These are phyloP conservation scores for Tetrapedia diversipes DNA, from an alignment of 2,888 invertebrate genomes.

Conservation along the genomic window DNA sequence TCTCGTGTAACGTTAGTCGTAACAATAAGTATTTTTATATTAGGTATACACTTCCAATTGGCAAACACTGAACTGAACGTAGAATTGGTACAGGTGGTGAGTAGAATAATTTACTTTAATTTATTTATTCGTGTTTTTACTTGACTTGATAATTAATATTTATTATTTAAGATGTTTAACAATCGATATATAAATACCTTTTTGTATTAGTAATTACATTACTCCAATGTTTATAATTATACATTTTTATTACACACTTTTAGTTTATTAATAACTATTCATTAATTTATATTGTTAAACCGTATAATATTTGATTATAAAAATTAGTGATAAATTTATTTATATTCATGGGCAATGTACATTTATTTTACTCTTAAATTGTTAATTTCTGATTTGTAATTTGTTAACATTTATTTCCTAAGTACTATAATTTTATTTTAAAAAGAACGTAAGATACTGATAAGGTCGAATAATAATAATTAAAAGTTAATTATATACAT, in stretches of 20 bases:
- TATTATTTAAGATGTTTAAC: no score
- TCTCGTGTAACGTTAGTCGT: neutral
- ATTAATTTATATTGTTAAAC: neutral
- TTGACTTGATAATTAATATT: no score
- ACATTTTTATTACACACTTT: neutral
- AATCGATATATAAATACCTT: no score
- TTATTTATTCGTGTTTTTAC: neutral
- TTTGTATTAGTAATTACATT: neutral
- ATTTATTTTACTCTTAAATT: neutral
- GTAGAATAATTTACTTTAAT: conserved; percentile 25
- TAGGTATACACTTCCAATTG: conserved; percentile 39
- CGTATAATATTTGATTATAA: neutral
- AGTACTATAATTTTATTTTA: no score
- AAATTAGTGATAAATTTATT: neutral
- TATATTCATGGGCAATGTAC: no score
- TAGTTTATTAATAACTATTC: neutral
- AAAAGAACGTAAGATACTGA: no score
- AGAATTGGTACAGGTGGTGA: conserved; percentile 65
- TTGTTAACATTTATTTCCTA: neutral
- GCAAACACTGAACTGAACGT: conserved; percentile 35
- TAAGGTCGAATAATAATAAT: no score
- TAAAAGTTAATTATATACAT: neutral
- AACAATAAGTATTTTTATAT: conserved; percentile 15
- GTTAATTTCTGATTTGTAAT: neutral
- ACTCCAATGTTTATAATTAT: neutral